phyloP scores from a whole-genome alignment of 37 sponge, comb jelly and placozoan genomes.

The Petrosia ficiformis region DNA sequence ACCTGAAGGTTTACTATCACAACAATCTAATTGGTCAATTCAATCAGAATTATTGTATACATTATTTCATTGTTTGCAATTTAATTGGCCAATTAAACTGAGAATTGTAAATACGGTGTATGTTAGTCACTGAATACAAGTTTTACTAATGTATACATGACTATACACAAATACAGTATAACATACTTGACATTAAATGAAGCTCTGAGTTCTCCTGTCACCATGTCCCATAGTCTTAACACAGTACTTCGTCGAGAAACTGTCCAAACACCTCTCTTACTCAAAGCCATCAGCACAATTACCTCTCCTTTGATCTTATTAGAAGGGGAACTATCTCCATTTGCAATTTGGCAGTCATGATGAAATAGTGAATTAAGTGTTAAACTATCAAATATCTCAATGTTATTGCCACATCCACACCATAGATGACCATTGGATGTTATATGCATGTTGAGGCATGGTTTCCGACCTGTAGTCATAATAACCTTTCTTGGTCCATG shows the following conservation, averaged over 20 bases:
- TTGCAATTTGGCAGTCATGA: neutral
- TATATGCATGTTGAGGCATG: constrained; percentile 56
- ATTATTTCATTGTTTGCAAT: no score
- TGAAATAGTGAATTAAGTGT: constrained; percentile 35
- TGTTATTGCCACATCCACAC: constrained; percentile 61
- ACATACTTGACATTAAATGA: constrained; percentile 56
- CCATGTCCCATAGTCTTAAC: constrained; percentile 61
- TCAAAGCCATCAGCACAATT: constrained; percentile 45
- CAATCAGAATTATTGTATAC: no score
- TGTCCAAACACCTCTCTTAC: constrained; percentile 64
- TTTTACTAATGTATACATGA: no score
- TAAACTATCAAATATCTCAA: constrained; percentile 60
- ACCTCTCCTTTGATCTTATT: constrained; percentile 35
- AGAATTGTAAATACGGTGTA: no score
- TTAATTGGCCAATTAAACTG: no score
- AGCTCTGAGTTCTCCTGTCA: constrained; percentile 33
- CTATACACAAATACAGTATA: no score
- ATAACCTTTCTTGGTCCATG: constrained; percentile 50
- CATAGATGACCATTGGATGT: constrained; percentile 54
- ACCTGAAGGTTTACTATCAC: no score
- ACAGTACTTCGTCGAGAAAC: constrained; percentile 65
- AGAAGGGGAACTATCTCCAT: neutral
- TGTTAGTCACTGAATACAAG: no score
- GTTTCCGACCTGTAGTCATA: constrained; percentile 21
- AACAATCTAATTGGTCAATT: no score